phyloP scores from a whole-genome alignment of 2,797 vertebrate genomes.

The Nyctalus aviator region DNA sequence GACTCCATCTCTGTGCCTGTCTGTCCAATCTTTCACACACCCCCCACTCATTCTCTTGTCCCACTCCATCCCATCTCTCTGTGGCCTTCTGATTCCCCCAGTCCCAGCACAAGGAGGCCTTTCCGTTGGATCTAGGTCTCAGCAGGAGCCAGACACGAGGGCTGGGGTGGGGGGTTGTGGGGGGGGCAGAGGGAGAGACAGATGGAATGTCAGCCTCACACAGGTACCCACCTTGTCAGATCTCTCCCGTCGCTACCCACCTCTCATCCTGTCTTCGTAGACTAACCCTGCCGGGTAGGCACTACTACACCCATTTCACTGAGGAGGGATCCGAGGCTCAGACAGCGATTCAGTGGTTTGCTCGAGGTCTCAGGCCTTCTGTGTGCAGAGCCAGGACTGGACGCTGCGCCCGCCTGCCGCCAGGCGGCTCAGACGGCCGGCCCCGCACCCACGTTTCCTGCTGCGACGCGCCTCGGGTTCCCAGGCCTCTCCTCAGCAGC shows the following conservation, averaged over 20 bases:
- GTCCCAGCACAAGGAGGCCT: not conserved
- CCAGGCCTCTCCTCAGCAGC: not conserved
- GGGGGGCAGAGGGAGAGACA: too few relatives aligned
- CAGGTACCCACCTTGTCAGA: not conserved
- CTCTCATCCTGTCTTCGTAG: not conserved
- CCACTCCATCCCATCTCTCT: not conserved
- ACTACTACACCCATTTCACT: not conserved
- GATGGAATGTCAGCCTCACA: not conserved
- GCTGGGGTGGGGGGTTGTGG: too few relatives aligned
- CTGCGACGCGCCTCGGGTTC: not conserved
- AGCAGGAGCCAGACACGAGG: not conserved
- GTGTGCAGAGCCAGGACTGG: not conserved
- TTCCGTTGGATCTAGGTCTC: not conserved
- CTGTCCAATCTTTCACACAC: not conserved
- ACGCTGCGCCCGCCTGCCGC: not conserved
- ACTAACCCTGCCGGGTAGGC: not conserved
- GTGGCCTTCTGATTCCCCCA: conserved; percentile 47
- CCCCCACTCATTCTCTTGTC: not conserved
- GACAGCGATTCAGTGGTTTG: not conserved
- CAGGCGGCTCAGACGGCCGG: not conserved
- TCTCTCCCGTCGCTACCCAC: not conserved
- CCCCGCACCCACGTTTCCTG: not conserved
- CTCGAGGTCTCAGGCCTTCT: not conserved
- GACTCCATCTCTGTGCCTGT: not conserved
- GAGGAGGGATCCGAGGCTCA: not conserved